Evolutionary conservation across 2,888 invertebrate genomes (phyloP), one percentile per base, ranked within the genome.

Genomic region (Hypolimnas misippus): DNA sequence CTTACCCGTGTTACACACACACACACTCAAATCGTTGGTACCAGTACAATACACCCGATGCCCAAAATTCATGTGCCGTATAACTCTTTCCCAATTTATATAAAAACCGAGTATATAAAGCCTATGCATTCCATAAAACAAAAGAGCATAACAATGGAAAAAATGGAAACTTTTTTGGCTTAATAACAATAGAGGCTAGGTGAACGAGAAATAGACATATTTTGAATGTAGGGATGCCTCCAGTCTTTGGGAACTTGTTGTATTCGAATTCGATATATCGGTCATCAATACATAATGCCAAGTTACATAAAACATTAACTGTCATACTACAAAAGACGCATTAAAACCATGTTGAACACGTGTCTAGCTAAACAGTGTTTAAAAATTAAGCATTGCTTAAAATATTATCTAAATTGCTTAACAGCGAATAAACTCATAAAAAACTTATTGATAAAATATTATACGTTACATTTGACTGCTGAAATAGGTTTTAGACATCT

Each of bases 81-180:
- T 72, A 79, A 81, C 76, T 78, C 75, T 78, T 82, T 72, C 72
- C 76, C 76, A 79, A 81, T 83, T 81, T 78, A 71, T 74, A 77
- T 76, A 77, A 77, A 74, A 76, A 75, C 78, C 77, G 78, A 75
- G 73, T 73, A 77, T 76, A 74, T 76, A 74, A 77, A 76, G 77
- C 75, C 72, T 76, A 74, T 73, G 82, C 85, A 86, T 89, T 82
- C 72, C 77, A 84, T 86, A 84, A 89, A 89, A 91, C 89, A 91
- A 89, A 84, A 83, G 85, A 77, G 69, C 76, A 71, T 69, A 77
- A 89, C 89, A 90, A 90, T 88, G 82, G 81, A 68, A 79, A n/a
- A 84, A 81, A 81, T 77, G 76, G 73, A 76, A 86, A 87, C 82
- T 84, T 91, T 89, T 71, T 89, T 82, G 88, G 87, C 82, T 78